phyloP scores from a whole-genome alignment of 2,113 vertebrate species.

The Hyperopisus bebe region DNA sequence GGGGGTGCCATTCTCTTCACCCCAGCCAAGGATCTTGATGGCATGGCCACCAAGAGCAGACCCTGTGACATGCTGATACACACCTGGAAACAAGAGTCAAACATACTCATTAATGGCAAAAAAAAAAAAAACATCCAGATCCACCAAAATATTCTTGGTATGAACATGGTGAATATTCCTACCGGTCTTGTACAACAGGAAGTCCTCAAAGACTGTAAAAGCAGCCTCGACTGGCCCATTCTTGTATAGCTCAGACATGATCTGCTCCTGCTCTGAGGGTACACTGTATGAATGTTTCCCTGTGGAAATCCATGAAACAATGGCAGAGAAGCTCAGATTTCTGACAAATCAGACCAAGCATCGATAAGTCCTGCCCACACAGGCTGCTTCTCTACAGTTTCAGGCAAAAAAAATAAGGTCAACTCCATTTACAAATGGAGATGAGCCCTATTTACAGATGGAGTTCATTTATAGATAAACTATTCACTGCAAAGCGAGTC shows the following conservation, averaged over 20 bases:
- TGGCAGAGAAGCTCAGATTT: background rate
- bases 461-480: background rate
- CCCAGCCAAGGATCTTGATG: slow-evolving; percentile 90
- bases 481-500: background rate
- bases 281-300: slow-evolving; percentile 74
- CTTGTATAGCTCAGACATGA: slow-evolving; percentile 82
- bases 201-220: slow-evolving; percentile 82
- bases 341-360: background rate
- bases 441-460: background rate
- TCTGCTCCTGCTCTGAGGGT: slow-evolving; percentile 56
- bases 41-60: slow-evolving; percentile 81
- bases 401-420: background rate
- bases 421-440: background rate
- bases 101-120: background rate
- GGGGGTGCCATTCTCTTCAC: slow-evolving; percentile 64
- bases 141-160: background rate
- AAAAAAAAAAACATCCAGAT: background rate
- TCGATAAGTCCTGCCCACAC: background rate
- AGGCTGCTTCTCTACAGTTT: background rate
- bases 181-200: slow-evolving; percentile 84
- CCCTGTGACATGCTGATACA: slow-evolving; percentile 82
- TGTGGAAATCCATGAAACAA: slow-evolving; percentile 34
- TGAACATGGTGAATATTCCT: slow-evolving; percentile 26
- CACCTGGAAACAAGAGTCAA: slow-evolving; percentile 57
- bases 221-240: slow-evolving; percentile 86